phyloP scores from a whole-genome alignment of 2,113 vertebrate genomes.

The Trichechus manatus region DNA sequence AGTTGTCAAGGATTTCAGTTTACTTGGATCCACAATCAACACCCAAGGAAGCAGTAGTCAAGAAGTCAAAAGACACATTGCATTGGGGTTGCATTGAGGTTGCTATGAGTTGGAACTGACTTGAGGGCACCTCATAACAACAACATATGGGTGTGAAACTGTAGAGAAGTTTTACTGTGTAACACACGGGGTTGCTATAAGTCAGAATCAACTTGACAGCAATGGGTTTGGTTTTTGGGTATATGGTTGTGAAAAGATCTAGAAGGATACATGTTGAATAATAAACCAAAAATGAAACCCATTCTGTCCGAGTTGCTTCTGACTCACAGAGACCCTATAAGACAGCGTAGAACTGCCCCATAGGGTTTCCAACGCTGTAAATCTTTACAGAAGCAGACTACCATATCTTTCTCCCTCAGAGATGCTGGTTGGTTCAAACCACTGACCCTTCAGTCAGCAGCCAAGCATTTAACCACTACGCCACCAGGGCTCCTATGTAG shows the following conservation, averaged over 20 bases:
- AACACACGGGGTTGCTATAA: neutral
- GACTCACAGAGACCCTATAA: neutral
- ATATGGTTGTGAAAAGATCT: neutral
- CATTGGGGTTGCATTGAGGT: too few species aligned
- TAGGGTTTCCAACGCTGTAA: neutral
- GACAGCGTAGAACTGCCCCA: neutral
- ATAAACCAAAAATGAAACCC: neutral
- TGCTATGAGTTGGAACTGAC: too few species aligned
- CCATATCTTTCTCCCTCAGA: too few species aligned
- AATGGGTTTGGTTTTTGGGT: neutral
- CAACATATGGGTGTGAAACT: too few species aligned
- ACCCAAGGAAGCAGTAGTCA: too few species aligned
- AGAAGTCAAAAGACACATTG: too few species aligned
- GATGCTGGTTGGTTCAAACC: too few species aligned
- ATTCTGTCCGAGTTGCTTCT: fast-evolving
- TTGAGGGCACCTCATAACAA: too few species aligned
- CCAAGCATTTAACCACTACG: neutral
- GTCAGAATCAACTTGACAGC: neutral
- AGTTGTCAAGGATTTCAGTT: neutral
- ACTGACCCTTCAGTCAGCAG: neutral
- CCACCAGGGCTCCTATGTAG: neutral
- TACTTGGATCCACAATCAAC: neutral
- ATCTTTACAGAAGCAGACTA: too few species aligned
- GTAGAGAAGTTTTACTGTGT: neutral
- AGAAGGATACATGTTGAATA: neutral